Evolutionary conservation across 2,113 vertebrate species (phyloP).

Genomic region (Phyllopteryx taeniolatus): DNA sequence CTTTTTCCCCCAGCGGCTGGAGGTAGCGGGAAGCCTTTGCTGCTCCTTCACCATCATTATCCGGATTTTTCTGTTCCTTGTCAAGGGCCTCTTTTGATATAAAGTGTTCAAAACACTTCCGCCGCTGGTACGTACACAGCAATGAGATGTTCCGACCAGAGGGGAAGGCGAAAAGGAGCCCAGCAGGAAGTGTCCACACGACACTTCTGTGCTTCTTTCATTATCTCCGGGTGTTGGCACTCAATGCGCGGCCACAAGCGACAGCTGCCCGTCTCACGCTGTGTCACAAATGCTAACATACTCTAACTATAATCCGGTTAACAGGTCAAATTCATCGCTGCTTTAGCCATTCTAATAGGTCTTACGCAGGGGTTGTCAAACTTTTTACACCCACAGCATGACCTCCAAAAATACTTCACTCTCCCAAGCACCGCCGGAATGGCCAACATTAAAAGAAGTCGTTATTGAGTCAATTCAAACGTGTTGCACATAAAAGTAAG

Average conservation of each 20-base stretch:
- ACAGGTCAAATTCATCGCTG: too few species aligned
- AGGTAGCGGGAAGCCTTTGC: not conserved
- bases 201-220: conserved; percentile 37
- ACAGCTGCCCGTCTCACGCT: conserved; percentile 32
- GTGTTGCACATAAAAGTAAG: too few species aligned
- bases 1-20: not conserved
- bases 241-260: conserved; percentile 21
- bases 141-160: conserved; percentile 5
- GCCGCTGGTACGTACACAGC: conserved; percentile 5
- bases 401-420: not conserved
- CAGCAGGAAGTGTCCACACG: conserved; percentile 30
- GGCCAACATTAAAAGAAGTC: too few species aligned
- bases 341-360: too few species aligned
- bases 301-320: too few species aligned
- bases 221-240: conserved; percentile 37
- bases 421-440: too few species aligned
- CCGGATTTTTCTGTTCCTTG: not conserved
- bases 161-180: conserved; percentile 3
- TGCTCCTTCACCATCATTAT: conserved; percentile 9
- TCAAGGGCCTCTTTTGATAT: conserved; percentile 18
- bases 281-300: not conserved
- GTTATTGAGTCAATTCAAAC: too few species aligned
- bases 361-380: too few species aligned
- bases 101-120: conserved; percentile 7
- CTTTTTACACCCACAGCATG: not conserved